Conservation (phyloP, 1,140 invertebrate species). For the Amphibalanus amphitrite region DNA sequence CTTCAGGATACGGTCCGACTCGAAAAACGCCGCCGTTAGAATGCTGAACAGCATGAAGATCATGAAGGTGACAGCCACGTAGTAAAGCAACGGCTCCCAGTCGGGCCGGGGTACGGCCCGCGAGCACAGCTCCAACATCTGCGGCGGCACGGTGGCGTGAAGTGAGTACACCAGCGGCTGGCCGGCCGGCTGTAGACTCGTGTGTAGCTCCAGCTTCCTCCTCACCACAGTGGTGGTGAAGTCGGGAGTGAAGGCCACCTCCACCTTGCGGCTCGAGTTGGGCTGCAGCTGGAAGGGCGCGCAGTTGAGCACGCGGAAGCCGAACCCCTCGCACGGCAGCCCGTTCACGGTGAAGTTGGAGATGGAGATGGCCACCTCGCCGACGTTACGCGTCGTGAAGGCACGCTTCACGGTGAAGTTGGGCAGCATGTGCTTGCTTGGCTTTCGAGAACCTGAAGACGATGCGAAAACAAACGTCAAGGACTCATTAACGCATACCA, state of each 20-base stretch:
- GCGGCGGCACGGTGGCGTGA: constrained; percentile 57
- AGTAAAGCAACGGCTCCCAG: constrained; percentile 61
- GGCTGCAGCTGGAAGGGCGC: constrained; percentile 56
- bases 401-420: constrained; percentile 62
- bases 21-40: constrained; percentile 49
- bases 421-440: constrained; percentile 34
- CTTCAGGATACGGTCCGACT: constrained; percentile 45
- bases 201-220: constrained; percentile 37
- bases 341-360: constrained; percentile 56
- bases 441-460: constrained; percentile 8
- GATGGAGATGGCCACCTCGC: constrained; percentile 58
- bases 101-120: constrained; percentile 50
- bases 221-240: constrained; percentile 67
- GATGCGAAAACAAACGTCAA: too few species aligned
- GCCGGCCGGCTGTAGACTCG: constrained; percentile 34
- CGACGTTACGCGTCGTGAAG: constrained; percentile 74
- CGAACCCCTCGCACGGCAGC: constrained; percentile 61
- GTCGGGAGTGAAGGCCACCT: constrained; percentile 83
- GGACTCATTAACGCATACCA: too few species aligned
- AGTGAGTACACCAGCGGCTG: constrained; percentile 47
- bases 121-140: constrained; percentile 53
- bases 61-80: constrained; percentile 42
- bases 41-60: constrained; percentile 45
- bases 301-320: constrained; percentile 71
- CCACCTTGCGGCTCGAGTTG: constrained; percentile 65